Evolutionary conservation across 2,888 invertebrate genomes (phyloP), one percentile per base, ranked within the genome.

Genomic region (Meteorus colon): DNA sequence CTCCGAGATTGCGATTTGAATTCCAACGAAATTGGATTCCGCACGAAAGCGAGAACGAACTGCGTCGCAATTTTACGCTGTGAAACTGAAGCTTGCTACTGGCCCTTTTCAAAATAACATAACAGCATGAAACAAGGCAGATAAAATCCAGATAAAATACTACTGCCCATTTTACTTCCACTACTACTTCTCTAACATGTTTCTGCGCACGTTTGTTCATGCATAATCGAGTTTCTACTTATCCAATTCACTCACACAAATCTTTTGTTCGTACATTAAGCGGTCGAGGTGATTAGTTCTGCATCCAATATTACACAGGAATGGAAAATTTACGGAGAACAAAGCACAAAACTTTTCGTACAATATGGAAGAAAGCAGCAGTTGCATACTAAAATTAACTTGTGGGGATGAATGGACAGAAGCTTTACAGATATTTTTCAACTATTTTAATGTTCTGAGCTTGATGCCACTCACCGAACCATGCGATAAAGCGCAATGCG

Each of bases 21-120:
- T 76, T 68, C 78, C 73, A 70, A 29, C 31, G 78, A 76, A 79
- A 81, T 81, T 81, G 80, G 76, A 80, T 81, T 80, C 55, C 78
- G 55, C n/a, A 75, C 60, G 73, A 76, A 74, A 75, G 76, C 65
- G 71, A 77, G 75, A 76, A 75, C 74, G 63, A 73, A 77, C 75
- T 66, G 59, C 60, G 71, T 59, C n/a, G 66, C 73, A 37, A 75
- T 73, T 73, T 74, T 75, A 75, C 51, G 29, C 66, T 29, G 65
- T 67, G 34, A 27, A 34, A 66, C 31, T 60, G 24, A 27, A 62
- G 45, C 24, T 63, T 34, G 29, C 67, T 48, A 12, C 16, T 19
- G 37, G 29, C 67, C 75, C 60, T 68, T 77, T 74, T 77, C 74
- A 73, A 73, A 70, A 73, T 45, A 55, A 75, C 69, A 70, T 41